Percentiles rank a stretch among this genome's conserved stretches.
phyloP scores from a whole-genome alignment of 2,888 invertebrate species.

The Gibbula magus region DNA sequence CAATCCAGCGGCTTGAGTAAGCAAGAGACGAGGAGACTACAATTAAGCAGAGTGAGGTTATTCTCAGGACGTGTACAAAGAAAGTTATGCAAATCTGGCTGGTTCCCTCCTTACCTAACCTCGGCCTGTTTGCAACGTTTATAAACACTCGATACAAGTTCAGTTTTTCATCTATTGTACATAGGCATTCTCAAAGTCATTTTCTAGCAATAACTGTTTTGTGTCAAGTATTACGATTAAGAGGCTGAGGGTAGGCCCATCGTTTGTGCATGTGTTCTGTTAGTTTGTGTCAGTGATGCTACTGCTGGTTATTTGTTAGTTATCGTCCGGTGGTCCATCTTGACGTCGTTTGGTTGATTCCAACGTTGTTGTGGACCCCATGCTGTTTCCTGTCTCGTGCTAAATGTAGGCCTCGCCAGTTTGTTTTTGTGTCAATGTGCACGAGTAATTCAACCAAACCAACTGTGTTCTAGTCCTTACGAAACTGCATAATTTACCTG shows the following conservation, averaged over 20 bases:
- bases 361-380: no score
- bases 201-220: slow-evolving; percentile 11
- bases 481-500: no score
- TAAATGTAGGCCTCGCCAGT: background rate
- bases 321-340: no score
- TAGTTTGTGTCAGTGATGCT: no score
- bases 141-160: background rate
- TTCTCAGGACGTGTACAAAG: slow-evolving; percentile 8
- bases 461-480: no score
- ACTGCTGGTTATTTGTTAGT: no score
- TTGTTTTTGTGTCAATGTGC: background rate
- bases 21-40: no score
- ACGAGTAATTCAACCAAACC: no score
- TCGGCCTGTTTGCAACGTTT: background rate
- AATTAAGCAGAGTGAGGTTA: no score
- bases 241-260: background rate
- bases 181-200: background rate
- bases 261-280: background rate
- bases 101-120: background rate
- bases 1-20: no score
- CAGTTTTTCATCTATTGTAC: background rate
- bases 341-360: no score
- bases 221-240: background rate
- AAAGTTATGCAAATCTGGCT: slow-evolving; percentile 3
- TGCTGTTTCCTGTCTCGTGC: no score